These are phyloP conservation scores for Dexiosoma caninum DNA, from an alignment of 2,888 invertebrate genomes.

Conservation along the genomic window DNA sequence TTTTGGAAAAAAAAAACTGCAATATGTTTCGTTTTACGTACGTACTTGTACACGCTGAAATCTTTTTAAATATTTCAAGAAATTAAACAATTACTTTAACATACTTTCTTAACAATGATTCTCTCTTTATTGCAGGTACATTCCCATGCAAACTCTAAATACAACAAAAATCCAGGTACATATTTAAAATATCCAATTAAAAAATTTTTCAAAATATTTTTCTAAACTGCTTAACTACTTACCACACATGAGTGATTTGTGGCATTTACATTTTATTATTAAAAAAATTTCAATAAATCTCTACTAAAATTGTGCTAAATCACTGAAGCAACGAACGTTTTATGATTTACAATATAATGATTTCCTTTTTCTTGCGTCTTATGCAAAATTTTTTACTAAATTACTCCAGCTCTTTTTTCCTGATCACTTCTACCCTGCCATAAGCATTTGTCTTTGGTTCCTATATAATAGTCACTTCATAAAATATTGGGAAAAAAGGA, in stretches of 20 bases:
- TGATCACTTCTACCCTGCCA: neutral
- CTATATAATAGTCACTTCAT: constrained; percentile 49
- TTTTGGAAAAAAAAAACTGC: too few species aligned
- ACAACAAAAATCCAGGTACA: neutral
- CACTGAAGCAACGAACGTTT: constrained; percentile 26
- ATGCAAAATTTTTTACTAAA: constrained; percentile 17
- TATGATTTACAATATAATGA: constrained; percentile 32
- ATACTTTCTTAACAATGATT: neutral
- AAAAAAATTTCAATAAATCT: constrained; percentile 30
- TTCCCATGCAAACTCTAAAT: neutral
- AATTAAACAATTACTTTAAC: too few species aligned
- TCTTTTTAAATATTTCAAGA: too few species aligned
- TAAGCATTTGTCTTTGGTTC: constrained; percentile 22
- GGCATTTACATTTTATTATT: constrained; percentile 11
- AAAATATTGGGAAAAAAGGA: constrained; percentile 1
- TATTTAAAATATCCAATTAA: neutral
- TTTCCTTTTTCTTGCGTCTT: neutral
- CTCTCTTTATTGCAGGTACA: constrained; percentile 30
- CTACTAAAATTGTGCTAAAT: constrained; percentile 5
- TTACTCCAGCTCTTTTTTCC: neutral
- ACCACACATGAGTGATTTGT: constrained; percentile 28
- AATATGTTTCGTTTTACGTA: too few species aligned
- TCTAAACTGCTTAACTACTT: constrained; percentile 25
- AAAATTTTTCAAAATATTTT: constrained; percentile 11
- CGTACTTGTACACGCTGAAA: too few species aligned